Percentiles rank a stretch among this genome's conserved stretches.
These are phyloP conservation scores for Acrossocheilus wenchowensis DNA, from an alignment of 2,797 vertebrate species.

Conservation along the genomic window DNA sequence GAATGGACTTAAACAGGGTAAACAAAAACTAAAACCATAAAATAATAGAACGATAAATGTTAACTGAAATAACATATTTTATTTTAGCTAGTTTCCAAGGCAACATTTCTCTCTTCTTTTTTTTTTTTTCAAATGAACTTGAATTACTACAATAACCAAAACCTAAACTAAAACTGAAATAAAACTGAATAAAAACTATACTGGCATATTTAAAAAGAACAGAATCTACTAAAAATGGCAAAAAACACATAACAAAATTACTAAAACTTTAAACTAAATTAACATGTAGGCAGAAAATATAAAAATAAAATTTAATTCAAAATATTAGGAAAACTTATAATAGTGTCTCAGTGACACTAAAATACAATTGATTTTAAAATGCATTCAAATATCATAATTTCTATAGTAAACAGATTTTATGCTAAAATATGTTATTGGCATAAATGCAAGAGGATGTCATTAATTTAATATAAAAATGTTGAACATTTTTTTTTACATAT, in stretches of 20 bases:
- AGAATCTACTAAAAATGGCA: neutral
- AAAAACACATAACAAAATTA: neutral
- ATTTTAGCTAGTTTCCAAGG: no score
- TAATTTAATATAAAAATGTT: neutral
- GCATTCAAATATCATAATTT: neutral
- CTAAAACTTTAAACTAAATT: neutral
- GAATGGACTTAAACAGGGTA: neutral
- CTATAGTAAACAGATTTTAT: neutral
- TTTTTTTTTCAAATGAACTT: neutral
- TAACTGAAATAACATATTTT: neutral
- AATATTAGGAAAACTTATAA: neutral
- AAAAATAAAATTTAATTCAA: neutral
- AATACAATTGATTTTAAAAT: neutral
- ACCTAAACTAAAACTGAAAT: neutral
- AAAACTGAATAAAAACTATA: neutral
- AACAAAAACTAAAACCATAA: neutral
- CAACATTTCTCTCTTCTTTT: neutral
- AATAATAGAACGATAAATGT: neutral
- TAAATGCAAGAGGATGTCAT: neutral
- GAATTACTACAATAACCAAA: neutral
- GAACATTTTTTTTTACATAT: neutral
- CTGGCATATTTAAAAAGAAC: neutral
- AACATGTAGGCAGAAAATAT: neutral
- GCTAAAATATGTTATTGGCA: neutral
- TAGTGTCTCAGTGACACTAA: neutral